Base-by-base conservation (phyloP, 2,888 invertebrate genomes). In the Selenia dentaria region DNA sequence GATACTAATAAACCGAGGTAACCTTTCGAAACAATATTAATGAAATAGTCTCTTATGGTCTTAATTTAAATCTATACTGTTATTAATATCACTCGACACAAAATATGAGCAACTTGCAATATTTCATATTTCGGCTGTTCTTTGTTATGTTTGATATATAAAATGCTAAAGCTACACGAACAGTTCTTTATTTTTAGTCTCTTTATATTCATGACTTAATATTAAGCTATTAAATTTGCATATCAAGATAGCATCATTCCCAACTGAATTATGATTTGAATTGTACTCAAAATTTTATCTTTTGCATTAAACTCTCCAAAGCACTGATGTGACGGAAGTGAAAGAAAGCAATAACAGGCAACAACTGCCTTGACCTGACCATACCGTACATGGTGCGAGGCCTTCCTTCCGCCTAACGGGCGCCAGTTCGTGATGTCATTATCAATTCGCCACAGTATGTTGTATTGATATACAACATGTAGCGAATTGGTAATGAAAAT, bases 321-420 rank as follows among this genome's bases (percentile, higher is more conserved):
- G 4, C 16, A 4, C 16, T 4, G 16, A 4, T 8, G 6, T 22
- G 6, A 28, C 47, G 47, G 47, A 48, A 48, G 41, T 42, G 25
- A 24, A 48, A 33, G 41, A 46, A 32, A 32, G 34, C 31, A 26
- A 40, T 38, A 26, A 37, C 37, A 50, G 39, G 45, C 40, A 56
- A 58, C 50, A 48, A 40, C 32, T 25, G 28, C 57, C 59, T 61
- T 63, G 62, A 63, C 61, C 59, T 49, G 48, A 39, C 56, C 51
- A 31, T 55, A 54, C 51, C 51, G 31, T 55, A 54, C 51, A 50
- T 34, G 55, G 43, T 10, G 13, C 42, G 47, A 49, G 51, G 55
- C 44, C 59, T 57, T 60, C 53, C 54, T 43, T 52, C 55, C 54
- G 55, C 51, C 46, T 50, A 47, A 51, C 45, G 44, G 50, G 51